A percentile compares a stretch with the other conserved stretches of the same genome.
Evolutionary conservation across 2,888 invertebrate genomes (phyloP).

Genomic region (Emmelina monodactyla): DNA sequence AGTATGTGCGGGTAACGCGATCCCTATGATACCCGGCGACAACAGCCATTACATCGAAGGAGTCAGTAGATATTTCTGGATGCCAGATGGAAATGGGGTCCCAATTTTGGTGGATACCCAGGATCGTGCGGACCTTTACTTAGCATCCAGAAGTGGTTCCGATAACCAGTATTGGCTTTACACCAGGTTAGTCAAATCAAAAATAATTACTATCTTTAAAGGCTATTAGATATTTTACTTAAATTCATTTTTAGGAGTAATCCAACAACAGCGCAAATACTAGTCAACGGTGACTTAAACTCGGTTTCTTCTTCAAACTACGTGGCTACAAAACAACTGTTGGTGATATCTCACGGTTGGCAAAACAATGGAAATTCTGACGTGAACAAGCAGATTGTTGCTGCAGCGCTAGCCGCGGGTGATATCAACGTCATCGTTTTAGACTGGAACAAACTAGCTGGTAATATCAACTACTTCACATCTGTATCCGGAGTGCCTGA

Average conservation of each 20-base stretch:
- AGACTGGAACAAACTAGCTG: conserved; percentile 27
- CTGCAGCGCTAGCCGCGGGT: conserved; percentile 22
- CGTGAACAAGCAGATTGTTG: conserved; percentile 21
- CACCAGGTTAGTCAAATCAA: conserved; percentile 24
- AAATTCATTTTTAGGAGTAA: conserved; percentile 31
- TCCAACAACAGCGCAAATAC: conserved; percentile 27
- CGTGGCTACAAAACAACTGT: conserved; percentile 20
- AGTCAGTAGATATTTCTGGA: conserved; percentile 48
- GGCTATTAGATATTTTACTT: too few relatives aligned
- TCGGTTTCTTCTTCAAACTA: conserved; percentile 32
- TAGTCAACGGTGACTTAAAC: conserved; percentile 30
- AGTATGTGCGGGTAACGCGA: conserved; percentile 31
- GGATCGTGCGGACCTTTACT: conserved; percentile 22
- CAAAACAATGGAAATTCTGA: conserved; percentile 29
- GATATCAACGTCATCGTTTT: conserved; percentile 33
- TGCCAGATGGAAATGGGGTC: conserved; percentile 41
- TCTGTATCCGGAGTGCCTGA: conserved; percentile 17
- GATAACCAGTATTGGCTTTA: conserved; percentile 42
- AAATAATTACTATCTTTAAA: background rate
- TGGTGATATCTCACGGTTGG: conserved; percentile 44
- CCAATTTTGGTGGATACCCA: conserved; percentile 40
- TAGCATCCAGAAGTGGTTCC: conserved; percentile 30
- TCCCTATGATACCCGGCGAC: conserved; percentile 37
- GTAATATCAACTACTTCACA: conserved; percentile 11
- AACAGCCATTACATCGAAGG: conserved; percentile 53